These are phyloP conservation scores for Misgurnus anguillicaudatus DNA, from an alignment of 2,113 vertebrate species.

Conservation along the genomic window DNA sequence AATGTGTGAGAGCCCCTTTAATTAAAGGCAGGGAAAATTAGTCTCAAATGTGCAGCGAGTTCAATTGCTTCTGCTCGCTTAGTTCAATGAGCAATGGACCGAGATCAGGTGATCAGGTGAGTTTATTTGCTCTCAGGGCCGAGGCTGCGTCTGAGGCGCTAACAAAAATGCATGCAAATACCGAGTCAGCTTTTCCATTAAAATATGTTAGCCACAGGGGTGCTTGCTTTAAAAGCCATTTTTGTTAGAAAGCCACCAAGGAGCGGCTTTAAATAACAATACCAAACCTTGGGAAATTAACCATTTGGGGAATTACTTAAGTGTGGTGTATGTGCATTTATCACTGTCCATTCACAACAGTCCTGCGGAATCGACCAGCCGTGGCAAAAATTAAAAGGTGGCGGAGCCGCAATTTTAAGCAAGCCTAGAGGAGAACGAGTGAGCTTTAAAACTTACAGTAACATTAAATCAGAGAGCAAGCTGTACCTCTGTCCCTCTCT, in stretches of 20 bases:
- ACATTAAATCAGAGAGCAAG: conserved; percentile 18
- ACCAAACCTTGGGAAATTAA: conserved; percentile 5
- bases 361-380: not conserved
- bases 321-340: not conserved
- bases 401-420: conserved; percentile 7
- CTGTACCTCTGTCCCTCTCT: conserved; percentile 18
- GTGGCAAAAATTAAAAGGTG: not conserved
- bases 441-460: too few species aligned
- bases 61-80: conserved; percentile 45
- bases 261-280: not conserved
- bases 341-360: conserved; percentile 12
- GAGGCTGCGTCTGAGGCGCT: conserved; percentile 8
- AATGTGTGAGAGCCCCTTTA: conserved; percentile 48
- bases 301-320: not conserved
- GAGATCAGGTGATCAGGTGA: conserved; percentile 45
- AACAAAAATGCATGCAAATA: conserved; percentile 21
- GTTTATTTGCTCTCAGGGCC: conserved; percentile 36
- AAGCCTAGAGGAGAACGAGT: too few species aligned
- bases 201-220: conserved; percentile 42
- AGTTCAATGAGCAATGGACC: conserved; percentile 53
- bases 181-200: conserved; percentile 44
- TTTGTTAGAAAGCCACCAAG: conserved; percentile 3
- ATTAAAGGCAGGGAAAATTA: conserved; percentile 47
- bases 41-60: conserved; percentile 40
- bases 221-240: conserved; percentile 30